A percentile compares a stretch with the other conserved stretches of the same genome.
Conservation (phyloP, 2,113 vertebrate species). For the Dascyllus trimaculatus region DNA sequence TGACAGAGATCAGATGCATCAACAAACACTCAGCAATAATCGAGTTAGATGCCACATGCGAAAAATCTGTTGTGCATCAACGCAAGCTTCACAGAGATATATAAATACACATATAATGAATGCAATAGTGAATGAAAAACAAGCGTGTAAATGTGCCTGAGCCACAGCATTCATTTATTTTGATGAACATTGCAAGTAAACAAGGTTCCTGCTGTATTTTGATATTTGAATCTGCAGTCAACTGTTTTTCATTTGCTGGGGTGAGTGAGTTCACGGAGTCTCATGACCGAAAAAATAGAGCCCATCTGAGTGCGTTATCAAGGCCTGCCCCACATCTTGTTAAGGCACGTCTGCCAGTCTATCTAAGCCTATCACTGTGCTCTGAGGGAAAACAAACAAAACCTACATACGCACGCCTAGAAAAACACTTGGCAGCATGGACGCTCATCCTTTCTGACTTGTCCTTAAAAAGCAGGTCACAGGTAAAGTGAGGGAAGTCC, state of each 20-base stretch:
- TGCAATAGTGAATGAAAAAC: conserved; percentile 15
- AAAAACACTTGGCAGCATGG: conserved; percentile 61
- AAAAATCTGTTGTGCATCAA: conserved; percentile 16
- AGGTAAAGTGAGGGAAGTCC: conserved; percentile 63
- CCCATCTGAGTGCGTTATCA: conserved; percentile 74
- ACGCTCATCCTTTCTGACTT: conserved; percentile 52
- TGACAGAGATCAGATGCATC: conserved; percentile 51
- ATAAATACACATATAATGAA: conserved; percentile 16
- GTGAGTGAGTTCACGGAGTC: conserved; percentile 71
- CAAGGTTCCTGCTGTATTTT: conserved; percentile 30
- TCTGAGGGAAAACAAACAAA: conserved; percentile 72
- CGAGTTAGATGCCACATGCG: conserved; percentile 30
- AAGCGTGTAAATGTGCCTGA: conserved; percentile 8
- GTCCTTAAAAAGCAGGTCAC: conserved; percentile 75
- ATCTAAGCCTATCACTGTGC: conserved; percentile 68
- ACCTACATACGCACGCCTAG: conserved; percentile 44
- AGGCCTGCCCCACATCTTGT: conserved; percentile 75
- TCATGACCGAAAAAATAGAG: conserved; percentile 75
- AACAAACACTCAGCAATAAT: conserved; percentile 36
- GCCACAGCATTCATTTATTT: neutral
- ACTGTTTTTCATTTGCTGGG: conserved; percentile 69
- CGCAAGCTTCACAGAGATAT: conserved; percentile 4
- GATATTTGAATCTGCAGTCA: conserved; percentile 41
- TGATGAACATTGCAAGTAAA: conserved; percentile 14
- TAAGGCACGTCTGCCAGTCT: conserved; percentile 74